Evolutionary conservation across 2,797 vertebrate species (phyloP), one percentile per base, ranked within the genome.

Genomic region (Acanthiza pusilla): DNA sequence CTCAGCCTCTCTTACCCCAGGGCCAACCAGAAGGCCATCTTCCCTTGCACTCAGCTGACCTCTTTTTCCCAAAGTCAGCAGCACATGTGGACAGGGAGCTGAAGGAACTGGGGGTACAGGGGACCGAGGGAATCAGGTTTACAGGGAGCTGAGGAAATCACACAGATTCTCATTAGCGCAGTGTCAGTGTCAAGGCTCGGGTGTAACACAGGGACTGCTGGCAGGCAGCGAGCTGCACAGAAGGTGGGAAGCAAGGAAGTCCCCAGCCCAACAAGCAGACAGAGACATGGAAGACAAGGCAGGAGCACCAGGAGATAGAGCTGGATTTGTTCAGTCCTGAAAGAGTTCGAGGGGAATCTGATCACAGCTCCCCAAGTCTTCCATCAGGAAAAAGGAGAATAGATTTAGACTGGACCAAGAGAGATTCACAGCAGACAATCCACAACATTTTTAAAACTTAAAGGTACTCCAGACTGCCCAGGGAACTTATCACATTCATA

Each of bases 171-270:
- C 73, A 6, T 23, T 2, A 36, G 40, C 2, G 51, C 51, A 19
- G 48, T 1, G 21, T 2, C 32, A 38, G 9, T 0, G 2, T 7
- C 45, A 38, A 38, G 21, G 15, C 25, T 25, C 0, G 0, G 55
- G 10, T 13, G 19, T 50, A 62, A 27, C 0, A 18, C 2, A 18
- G 40, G 7, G 30, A 77, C 14, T 53, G 5, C 13, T 3, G 10
- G 62, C 43, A 80, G 78, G 60, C 60, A 42, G 23, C 0, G 3
- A 21, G 68, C 48, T 58, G 27, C 40, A 40, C 1, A 21, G 50
- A 16, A 34, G 63, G 40, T 0, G 32, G 5, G 30, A 68, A 79
- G 71, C 45, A 21, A 60, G 32, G 12, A 63, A 88, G 5, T 2
- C 13, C n/a, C 51, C n/a, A 80, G 90, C 47, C 2, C 6, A 57